These are phyloP conservation scores for Hypocryptadius cinnamomeus DNA, from an alignment of 2,113 vertebrate species.

Conservation along the genomic window DNA sequence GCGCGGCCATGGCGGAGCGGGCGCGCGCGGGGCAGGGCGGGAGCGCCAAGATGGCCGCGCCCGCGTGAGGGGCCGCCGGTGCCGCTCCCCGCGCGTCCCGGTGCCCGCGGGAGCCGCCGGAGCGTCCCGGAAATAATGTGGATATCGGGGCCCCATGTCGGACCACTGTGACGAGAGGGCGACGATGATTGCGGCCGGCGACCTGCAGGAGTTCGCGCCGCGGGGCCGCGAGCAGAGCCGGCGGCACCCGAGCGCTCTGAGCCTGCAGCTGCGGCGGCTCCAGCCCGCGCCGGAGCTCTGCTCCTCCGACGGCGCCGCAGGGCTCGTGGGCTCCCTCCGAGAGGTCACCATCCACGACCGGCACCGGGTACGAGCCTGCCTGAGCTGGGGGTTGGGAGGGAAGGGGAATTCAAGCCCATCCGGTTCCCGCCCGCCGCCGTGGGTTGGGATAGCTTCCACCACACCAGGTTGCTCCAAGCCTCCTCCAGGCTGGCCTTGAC, in stretches of 20 bases:
- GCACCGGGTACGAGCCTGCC: slow-evolving; percentile 5
- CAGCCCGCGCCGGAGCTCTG: slow-evolving; percentile 95
- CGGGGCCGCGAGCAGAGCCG: slow-evolving; percentile 95
- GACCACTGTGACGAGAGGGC: slow-evolving; percentile 98
- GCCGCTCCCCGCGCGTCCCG: neutral
- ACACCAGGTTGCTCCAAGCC: rapidly evolving
- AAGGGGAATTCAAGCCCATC: neutral
- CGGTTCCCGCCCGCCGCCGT: neutral
- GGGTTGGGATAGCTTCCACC: neutral
- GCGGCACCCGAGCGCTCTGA: slow-evolving; percentile 93
- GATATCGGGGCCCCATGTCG: slow-evolving; percentile 99
- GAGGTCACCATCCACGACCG: slow-evolving; percentile 92
- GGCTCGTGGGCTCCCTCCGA: slow-evolving; percentile 90
- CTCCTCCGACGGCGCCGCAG: slow-evolving; percentile 92
- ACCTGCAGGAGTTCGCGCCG: slow-evolving; percentile 97
- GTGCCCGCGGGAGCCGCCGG: neutral
- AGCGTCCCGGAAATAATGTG: slow-evolving; percentile 91
- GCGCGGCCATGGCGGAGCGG: neutral
- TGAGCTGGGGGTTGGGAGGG: neutral
- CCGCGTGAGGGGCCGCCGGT: slow-evolving; percentile 53
- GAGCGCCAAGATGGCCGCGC: slow-evolving; percentile 84
- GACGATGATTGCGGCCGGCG: slow-evolving; percentile 98
- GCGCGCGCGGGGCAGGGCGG: slow-evolving; percentile 69
- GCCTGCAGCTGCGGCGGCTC: slow-evolving; percentile 92
- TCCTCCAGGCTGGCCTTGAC: neutral